Base-by-base conservation (phyloP, 2,888 invertebrate genomes). In the Zeuzera pyrina region DNA sequence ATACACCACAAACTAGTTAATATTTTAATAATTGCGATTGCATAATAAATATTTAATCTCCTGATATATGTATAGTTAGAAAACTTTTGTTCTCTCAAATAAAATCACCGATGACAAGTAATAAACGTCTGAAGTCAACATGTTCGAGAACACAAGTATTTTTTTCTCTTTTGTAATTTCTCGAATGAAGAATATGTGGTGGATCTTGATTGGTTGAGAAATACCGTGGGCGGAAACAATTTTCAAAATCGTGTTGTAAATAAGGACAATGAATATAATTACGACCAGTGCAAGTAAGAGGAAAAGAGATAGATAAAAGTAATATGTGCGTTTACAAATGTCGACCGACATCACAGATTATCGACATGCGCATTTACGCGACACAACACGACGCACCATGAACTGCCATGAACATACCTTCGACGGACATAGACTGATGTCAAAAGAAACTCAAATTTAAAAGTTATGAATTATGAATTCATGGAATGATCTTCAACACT, bases 181-280 rank as follows among this genome's bases (percentile, higher is more conserved):
- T 62, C 47, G 55, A 63, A 65, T n/a, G 62, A 47, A 39, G 55
- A 38, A 51, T 69, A 79, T 79, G 81, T 81, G 81, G 67, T 53
- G 35, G 33, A 39, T 47, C 50, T 25, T 47, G 44, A 78, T 78
- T 81, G 77, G 79, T 40, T 19, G 30, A 44, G 34, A 25, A 41
- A 47, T 50, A 47, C 48, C 43, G 47, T 43, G 49, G 67, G 71
- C 56, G 66, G 51, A 39, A 19, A 19, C 19, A 19, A 6, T 19
- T n/a, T n/a, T 19, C 5, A 19, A 6, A 19, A 19, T 19, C 5
- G 8, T 19, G 19, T 6, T 6, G 5, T 39, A 35, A 43, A 34
- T 41, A 56, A 66, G 34, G 42, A 47, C 34, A 36, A 47, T 16
- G 38, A 31, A 7, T 7, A 36, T 12, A 33, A n/a, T n/a, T n/a